Base-by-base conservation (phyloP, 23 tunicate genomes). In the Styela clava region DNA sequence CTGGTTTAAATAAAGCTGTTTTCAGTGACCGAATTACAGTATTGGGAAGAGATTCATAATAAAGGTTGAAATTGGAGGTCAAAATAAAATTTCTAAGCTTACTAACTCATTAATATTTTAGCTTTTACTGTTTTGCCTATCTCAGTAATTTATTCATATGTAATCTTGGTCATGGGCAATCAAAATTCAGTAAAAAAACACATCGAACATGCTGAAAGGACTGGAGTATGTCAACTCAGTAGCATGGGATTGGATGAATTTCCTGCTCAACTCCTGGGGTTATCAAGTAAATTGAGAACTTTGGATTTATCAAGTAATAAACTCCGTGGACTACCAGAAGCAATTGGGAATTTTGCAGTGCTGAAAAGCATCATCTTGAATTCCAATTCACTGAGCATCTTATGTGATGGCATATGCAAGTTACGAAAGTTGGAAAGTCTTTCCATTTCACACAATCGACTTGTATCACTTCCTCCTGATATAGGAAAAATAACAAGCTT, bases 141-240 rank as follows among this genome's bases (percentile, higher is more conserved):
- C n/a, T n/a, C n/a, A n/a, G n/a, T n/a, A n/a, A n/a, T n/a, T n/a
- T n/a, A n/a, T n/a, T n/a, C n/a, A n/a, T n/a, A n/a, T n/a, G n/a
- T n/a, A n/a, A n/a, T n/a, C n/a, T n/a, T 61, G 21, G 77, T 71
- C 21, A 76, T 76, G 81, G 81, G 81, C 21, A 76, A 76, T 36
- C 64, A 76, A 61, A 90, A 90, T 74, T 67, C 86, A 23, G 76
- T 85, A 3, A 81, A 69, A 62, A 69, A 33, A 22, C 96, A 90
- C 80, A 79, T 90, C 25, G 83, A 90, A 28, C 44, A 85, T 69
- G 96, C 96, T 16, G 84, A 90, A 51, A 85, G 88, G 76, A 90
- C 96, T 26, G 96, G 96, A 51, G 96, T 90, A 1, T 90, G 96
- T 64, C 96, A 90, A 64, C 79, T 90, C 1, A 74, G 89, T 2